Conservation (phyloP, 2,113 vertebrate species). For the Seriola dumerili region DNA sequence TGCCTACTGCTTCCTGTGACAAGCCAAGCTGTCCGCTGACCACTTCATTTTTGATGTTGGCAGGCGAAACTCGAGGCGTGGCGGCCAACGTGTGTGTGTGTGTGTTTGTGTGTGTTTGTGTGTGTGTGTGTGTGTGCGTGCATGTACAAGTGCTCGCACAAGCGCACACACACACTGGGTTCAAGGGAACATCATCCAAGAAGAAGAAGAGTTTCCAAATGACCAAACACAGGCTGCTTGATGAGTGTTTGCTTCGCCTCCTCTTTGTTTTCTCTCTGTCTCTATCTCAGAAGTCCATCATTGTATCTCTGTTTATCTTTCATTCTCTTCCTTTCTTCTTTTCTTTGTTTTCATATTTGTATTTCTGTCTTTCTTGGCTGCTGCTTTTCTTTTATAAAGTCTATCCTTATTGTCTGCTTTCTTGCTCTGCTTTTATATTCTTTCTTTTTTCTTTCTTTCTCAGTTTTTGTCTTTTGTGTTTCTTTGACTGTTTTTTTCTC, state of each 20-base stretch:
- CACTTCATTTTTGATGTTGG: slow-evolving; percentile 81
- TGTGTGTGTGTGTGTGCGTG: slow-evolving; percentile 9
- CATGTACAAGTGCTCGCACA: neutral
- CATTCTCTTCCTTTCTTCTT: slow-evolving; percentile 33
- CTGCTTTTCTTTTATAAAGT: neutral
- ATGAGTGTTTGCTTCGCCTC: slow-evolving; percentile 64
- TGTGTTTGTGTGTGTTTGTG: too few relatives aligned
- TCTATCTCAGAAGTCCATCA: slow-evolving; percentile 59
- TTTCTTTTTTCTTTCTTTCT: neutral
- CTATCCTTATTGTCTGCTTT: too few relatives aligned
- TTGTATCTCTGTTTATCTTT: slow-evolving; percentile 68
- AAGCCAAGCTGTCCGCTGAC: slow-evolving; percentile 83
- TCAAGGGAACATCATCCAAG: slow-evolving; percentile 71
- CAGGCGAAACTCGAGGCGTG: slow-evolving; percentile 50
- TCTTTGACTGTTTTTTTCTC: too few relatives aligned
- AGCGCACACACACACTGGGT: slow-evolving; percentile 37
- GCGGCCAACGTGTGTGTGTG: slow-evolving; percentile 29
- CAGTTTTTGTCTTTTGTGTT: neutral
- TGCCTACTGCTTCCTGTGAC: slow-evolving; percentile 78
- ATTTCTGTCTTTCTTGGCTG: slow-evolving; percentile 59
- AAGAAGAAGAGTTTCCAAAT: slow-evolving; percentile 72
- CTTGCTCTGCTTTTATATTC: too few relatives aligned
- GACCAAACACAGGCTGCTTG: slow-evolving; percentile 77
- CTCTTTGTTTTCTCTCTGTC: slow-evolving; percentile 61
- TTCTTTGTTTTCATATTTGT: slow-evolving; percentile 53